phyloP scores from a whole-genome alignment of 2,113 vertebrate species.

The Caranx melampygus region DNA sequence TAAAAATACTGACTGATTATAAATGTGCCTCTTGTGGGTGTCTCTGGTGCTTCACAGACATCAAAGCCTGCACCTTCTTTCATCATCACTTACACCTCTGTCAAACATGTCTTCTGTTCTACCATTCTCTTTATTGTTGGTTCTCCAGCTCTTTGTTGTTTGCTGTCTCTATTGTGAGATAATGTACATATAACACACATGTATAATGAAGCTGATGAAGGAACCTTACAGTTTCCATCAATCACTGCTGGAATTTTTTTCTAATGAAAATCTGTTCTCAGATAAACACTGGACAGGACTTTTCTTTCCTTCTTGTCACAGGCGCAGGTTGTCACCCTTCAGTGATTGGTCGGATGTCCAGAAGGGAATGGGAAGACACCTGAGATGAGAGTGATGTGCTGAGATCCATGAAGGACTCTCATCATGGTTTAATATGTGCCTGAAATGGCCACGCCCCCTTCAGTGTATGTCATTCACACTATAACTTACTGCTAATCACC shows the following conservation, averaged over 20 bases:
- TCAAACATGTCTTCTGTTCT: slow-evolving; percentile 27
- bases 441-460: too few relatives aligned
- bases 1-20: slow-evolving; percentile 3
- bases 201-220: not conserved
- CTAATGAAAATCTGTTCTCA: not conserved
- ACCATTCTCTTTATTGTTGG: slow-evolving; percentile 21
- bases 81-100: slow-evolving; percentile 43
- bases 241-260: not conserved
- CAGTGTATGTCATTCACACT: too few relatives aligned
- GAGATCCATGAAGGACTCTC: too few relatives aligned
- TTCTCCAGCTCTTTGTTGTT: slow-evolving; percentile 1
- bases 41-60: slow-evolving; percentile 15
- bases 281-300: not conserved
- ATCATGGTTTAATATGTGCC: too few relatives aligned
- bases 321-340: not conserved
- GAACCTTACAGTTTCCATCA: not conserved
- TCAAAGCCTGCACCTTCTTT: slow-evolving; percentile 37
- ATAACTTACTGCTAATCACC: too few relatives aligned
- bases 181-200: not conserved
- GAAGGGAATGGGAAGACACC: too few relatives aligned
- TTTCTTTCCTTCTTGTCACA: too few relatives aligned
- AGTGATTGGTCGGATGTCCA: not conserved
- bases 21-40: slow-evolving; percentile 7
- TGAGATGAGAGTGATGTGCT: too few relatives aligned
- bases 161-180: not conserved